Base-by-base conservation (phyloP, 2,888 invertebrate genomes). In the Acleris emargana region DNA sequence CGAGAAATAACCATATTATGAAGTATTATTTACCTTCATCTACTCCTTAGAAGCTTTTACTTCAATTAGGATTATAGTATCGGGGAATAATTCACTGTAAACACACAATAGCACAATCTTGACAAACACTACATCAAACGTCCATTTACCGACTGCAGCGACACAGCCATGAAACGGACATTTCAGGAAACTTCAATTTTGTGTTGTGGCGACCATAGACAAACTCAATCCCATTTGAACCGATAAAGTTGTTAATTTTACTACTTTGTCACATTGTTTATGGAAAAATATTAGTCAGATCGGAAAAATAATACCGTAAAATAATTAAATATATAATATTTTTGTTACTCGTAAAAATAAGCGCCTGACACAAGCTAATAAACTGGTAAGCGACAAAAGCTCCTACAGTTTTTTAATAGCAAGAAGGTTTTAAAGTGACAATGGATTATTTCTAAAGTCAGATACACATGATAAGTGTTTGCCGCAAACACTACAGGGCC, bases 131-230 rank as follows among this genome's bases (percentile, higher is more conserved):
- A 91, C 91, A 92, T 91, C 93, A 91, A 92, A 93, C 93, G 93
- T 93, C 94, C 94, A 94, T 94, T 94, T 94, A 94, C 94, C 93
- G 93, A 94, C 94, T 94, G 87, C 89, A 93, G 93, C 93, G 93
- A 86, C 87, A 87, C 79, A 86, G 81, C 81, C 82, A 80, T 79
- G 74, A 73, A 75, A 83, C 85, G 90, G 84, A 69, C 50, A 74
- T 73, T 82, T 88, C 80, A 83, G 78, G 87, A 89, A 91, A 82
- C 83, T 83, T 81, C 77, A 71, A 67, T 70, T 49, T 72, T 76
- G 76, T 79, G 75, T 81, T 82, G 79, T 83, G 81, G 84, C 77
- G 76, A 75, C 76, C 81, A 85, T 81, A 86, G 83, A 87, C 79
- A 38, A 13, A 4, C 38, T 38, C 13, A 45, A 17, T 45, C 16